A percentile compares a stretch with the other conserved stretches of the same genome.
phyloP scores from a whole-genome alignment of 2,113 vertebrate species.

The Acanthisitta chloris region DNA sequence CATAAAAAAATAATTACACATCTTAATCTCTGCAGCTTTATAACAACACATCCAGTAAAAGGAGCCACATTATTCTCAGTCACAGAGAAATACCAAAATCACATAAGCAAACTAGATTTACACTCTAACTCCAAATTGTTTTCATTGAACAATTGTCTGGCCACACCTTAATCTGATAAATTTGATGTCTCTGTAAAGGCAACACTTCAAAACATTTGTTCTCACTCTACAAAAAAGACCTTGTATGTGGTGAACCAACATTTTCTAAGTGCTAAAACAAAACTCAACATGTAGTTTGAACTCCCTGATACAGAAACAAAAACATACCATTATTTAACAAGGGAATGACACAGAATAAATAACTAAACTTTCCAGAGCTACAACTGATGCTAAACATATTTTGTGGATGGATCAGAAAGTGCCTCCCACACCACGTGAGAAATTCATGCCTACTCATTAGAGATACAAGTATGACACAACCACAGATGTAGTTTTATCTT shows the following conservation, averaged over 20 bases:
- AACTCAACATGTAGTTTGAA: neutral
- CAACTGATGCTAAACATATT: neutral
- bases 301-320: neutral
- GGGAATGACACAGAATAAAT: neutral
- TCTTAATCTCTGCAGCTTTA: neutral
- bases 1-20: neutral
- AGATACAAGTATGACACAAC: neutral
- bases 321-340: neutral
- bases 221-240: neutral
- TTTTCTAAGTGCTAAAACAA: neutral
- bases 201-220: rapidly evolving
- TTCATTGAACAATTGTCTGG: neutral
- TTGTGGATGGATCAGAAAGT: neutral
- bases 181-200: neutral
- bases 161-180: neutral
- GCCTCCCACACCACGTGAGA: neutral
- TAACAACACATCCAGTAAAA: neutral
- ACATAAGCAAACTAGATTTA: neutral
- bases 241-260: neutral
- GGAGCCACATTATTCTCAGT: neutral
- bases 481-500: neutral
- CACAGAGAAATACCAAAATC: neutral
- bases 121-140: neutral
- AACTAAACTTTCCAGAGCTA: neutral
- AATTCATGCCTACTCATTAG: neutral